These are phyloP conservation scores for Leptodactylus fallax DNA, from an alignment of 2,797 vertebrate species.

Conservation along the genomic window DNA sequence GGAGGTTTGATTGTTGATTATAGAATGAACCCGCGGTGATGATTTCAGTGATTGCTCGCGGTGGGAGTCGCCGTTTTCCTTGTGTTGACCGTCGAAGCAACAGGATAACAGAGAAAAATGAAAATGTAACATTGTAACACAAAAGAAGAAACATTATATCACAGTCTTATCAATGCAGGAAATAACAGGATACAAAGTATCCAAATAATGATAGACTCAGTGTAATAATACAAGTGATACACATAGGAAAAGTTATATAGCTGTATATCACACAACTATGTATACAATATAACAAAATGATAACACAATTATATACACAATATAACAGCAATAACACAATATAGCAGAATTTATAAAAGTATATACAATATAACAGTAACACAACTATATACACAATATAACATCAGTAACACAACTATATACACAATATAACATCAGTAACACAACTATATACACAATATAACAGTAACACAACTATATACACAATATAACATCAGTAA, in stretches of 20 bases:
- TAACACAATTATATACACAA: not conserved
- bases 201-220: not conserved
- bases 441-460: too few relatives aligned
- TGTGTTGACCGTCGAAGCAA: not conserved
- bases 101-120: too few relatives aligned
- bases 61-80: not conserved
- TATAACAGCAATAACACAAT: too few relatives aligned
- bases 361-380: not conserved
- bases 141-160: not conserved
- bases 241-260: not conserved
- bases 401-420: not conserved
- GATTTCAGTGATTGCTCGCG: slow-evolving; percentile 43
- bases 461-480: not conserved
- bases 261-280: not conserved
- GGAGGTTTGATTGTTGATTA: slow-evolving; percentile 55
- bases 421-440: not conserved
- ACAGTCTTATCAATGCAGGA: not conserved
- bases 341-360: too few relatives aligned
- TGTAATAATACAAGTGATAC: not conserved
- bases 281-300: not conserved
- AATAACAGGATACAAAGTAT: not conserved
- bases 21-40: slow-evolving; percentile 19
- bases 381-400: not conserved
- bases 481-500: not conserved
- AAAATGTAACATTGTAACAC: not conserved